Conservation (phyloP, 1,140 invertebrate species). For the Palaemon carinicauda region DNA sequence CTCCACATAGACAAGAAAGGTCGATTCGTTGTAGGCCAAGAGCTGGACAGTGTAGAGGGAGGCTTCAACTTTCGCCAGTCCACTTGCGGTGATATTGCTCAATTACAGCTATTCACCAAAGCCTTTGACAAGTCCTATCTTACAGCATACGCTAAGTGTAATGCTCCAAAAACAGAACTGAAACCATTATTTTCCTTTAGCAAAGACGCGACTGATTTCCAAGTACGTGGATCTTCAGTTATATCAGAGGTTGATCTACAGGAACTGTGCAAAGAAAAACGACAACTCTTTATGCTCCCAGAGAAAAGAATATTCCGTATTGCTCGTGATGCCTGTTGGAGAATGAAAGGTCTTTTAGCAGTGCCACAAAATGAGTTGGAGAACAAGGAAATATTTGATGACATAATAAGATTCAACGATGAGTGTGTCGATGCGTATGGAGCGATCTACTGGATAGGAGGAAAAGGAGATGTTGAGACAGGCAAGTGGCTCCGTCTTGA, state of each 20-base stretch:
- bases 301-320: not conserved
- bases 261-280: not conserved
- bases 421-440: conserved; percentile 6
- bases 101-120: not conserved
- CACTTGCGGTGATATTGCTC: not conserved
- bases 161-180: not conserved
- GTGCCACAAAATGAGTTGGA: not conserved
- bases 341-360: not conserved
- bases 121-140: not conserved
- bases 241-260: not conserved
- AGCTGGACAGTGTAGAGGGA: not conserved
- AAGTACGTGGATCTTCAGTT: not conserved
- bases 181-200: not conserved
- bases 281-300: not conserved
- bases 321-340: not conserved
- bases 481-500: not conserved
- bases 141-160: not conserved
- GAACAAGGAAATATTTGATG: not conserved
- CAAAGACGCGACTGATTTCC: not conserved
- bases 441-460: not conserved
- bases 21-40: conserved; percentile 21
- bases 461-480: not conserved
- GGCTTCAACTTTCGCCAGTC: not conserved
- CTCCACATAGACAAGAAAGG: not conserved
- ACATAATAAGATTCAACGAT: not conserved